Base-by-base conservation (phyloP, 2,888 invertebrate genomes). In the Oscheius sp. region DNA sequence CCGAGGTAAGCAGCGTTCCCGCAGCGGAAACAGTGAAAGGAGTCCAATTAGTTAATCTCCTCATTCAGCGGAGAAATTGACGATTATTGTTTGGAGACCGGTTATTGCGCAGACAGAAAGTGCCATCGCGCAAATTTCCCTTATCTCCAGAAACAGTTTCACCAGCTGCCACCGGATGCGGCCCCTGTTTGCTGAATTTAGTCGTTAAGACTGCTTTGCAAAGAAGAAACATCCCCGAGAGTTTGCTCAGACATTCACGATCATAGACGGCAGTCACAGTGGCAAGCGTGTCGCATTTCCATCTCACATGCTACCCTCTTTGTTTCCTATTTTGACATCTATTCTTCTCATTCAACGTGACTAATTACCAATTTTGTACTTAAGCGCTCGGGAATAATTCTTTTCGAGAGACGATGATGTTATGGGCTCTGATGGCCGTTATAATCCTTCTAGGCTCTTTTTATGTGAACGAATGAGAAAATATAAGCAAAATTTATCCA, bases 31-130 rank as follows among this genome's bases (percentile, higher is more conserved):
- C n/a, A n/a, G n/a, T n/a, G n/a, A 47, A 24, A 20, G 47, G 5
- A 6, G 20, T 47, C 20, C 33, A 54, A 54, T 54, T 54, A 54
- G 33, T 17, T 17, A 22, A 32, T 54, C 22, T 54, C 33, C 44
- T 59, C 22, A 36, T 24, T 41, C 26, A 30, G 44, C 32, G 26
- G 44, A 41, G 59, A 24, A 59, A 59, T 59, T 59, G 59, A 44
- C 44, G 59, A 59, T 59, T 59, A 59, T 59, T 59, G 59, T 59
- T 59, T 41, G 24, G 44, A 30, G 30, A 59, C 59, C 59, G 59
- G 59, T 59, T 59, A 44, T 59, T 59, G 59, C 59, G 59, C 44
- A 59, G 41, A 59, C 59, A 28, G 59, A 59, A 59, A 59, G 59
- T 59, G 44, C 44, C 59, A 59, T 59, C 20, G 59, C 59, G 30